Evolutionary conservation across 2,113 vertebrate species (phyloP).

Genomic region (Zosterops japonicus): DNA sequence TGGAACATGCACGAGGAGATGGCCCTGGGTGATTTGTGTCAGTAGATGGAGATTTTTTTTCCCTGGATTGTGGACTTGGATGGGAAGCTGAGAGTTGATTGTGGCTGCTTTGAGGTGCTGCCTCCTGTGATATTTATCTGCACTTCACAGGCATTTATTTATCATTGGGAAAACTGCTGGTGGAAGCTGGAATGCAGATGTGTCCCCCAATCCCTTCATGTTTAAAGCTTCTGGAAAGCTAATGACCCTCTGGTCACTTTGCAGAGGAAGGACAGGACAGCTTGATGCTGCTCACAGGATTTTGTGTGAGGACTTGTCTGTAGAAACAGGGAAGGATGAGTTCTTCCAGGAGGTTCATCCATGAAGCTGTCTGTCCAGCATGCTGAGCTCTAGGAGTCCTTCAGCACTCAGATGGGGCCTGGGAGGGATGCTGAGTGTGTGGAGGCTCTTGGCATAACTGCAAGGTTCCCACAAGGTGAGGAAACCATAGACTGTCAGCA

Average conservation of each 20-base stretch:
- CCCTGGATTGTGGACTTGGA: not conserved
- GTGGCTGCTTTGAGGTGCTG: not conserved
- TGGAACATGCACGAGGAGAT: not conserved
- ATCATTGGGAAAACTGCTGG: not conserved
- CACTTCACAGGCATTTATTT: not conserved
- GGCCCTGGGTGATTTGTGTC: not conserved
- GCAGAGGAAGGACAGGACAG: not conserved
- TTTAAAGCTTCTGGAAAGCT: not conserved
- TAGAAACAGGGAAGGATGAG: not conserved
- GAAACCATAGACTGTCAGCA: accelerated
- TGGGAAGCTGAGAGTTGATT: not conserved
- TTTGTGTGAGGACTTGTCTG: not conserved
- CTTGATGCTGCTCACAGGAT: not conserved
- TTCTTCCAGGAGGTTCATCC: not conserved
- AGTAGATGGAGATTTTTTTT: not conserved
- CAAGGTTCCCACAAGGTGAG: accelerated
- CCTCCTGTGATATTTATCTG: not conserved
- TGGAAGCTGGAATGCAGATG: not conserved
- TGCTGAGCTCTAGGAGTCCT: not conserved
- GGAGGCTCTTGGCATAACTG: not conserved
- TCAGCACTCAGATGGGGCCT: not conserved
- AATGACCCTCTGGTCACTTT: not conserved
- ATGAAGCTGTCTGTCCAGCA: not conserved
- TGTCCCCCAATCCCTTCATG: not conserved
- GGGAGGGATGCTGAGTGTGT: not conserved